Conservation (phyloP, 2,113 vertebrate genomes). For the Megaceryle maxima region DNA sequence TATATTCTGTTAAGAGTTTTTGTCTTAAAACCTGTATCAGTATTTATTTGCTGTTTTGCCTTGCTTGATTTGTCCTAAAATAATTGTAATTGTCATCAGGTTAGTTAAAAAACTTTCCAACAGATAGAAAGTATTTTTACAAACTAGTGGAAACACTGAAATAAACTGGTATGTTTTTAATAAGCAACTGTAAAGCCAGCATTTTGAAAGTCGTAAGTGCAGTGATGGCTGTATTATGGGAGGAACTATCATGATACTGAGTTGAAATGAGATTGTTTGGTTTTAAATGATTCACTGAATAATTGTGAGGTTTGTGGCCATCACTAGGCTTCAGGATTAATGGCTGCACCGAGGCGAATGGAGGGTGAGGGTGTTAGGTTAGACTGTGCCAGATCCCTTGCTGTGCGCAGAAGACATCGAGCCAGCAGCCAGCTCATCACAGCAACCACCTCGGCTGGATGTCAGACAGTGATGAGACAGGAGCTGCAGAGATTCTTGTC, state of each 20-base stretch:
- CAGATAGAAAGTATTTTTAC: background rate
- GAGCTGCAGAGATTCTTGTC: background rate
- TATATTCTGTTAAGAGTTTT: background rate
- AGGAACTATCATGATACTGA: background rate
- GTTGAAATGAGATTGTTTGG: background rate
- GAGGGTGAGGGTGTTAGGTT: background rate
- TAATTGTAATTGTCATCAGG: background rate
- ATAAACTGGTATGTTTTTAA: background rate
- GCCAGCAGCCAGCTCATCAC: background rate
- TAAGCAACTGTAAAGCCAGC: background rate
- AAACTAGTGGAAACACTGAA: background rate
- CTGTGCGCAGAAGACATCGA: background rate
- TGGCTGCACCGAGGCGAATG: background rate
- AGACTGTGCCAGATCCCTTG: background rate
- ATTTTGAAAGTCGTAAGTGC: background rate
- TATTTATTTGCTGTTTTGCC: background rate
- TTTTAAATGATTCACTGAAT: background rate
- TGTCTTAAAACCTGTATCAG: background rate
- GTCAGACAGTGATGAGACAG: background rate
- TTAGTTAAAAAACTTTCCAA: background rate
- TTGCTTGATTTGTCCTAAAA: background rate
- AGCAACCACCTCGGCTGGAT: background rate
- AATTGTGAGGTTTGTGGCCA: background rate
- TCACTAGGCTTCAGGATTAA: background rate
- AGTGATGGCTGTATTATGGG: background rate